These are phyloP conservation scores for Festucalex cinctus DNA, from an alignment of 2,113 vertebrate genomes.

Conservation along the genomic window DNA sequence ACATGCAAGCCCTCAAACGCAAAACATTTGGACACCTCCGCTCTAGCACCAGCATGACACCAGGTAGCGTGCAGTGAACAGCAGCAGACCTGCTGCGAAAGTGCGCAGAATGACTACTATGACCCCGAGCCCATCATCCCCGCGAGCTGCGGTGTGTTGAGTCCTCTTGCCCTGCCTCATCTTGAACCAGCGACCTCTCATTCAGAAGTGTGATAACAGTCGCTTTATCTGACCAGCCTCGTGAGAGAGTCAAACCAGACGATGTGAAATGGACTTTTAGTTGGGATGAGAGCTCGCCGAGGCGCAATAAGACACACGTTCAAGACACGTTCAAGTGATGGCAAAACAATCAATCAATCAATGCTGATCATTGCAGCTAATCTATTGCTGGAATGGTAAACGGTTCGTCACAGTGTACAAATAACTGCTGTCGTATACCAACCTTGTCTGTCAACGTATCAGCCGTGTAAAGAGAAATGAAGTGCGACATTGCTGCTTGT, in stretches of 20 bases:
- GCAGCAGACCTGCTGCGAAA: slow-evolving; percentile 21
- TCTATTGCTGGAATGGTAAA: slow-evolving; percentile 47
- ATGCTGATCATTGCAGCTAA: slow-evolving; percentile 46
- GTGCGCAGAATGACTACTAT: slow-evolving; percentile 34
- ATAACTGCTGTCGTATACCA: slow-evolving; percentile 12
- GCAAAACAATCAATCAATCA: slow-evolving; percentile 52
- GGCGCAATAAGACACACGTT: slow-evolving; percentile 25
- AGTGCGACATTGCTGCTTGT: background rate
- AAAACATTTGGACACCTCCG: background rate
- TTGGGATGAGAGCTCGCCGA: slow-evolving; percentile 23
- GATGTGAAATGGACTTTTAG: slow-evolving; percentile 19
- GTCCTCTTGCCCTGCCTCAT: slow-evolving; percentile 3
- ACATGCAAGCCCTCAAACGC: too few relatives aligned
- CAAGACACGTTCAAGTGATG: slow-evolving; percentile 27
- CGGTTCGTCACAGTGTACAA: slow-evolving; percentile 27
- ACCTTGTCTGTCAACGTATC: background rate
- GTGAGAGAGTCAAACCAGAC: slow-evolving; percentile 14
- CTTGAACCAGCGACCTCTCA: slow-evolving; percentile 23
- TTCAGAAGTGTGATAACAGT: slow-evolving; percentile 1
- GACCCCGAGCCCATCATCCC: slow-evolving; percentile 23
- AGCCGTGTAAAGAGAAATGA: slow-evolving; percentile 14
- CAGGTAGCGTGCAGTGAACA: background rate
- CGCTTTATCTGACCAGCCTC: slow-evolving; percentile 18
- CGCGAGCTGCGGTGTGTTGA: slow-evolving; percentile 15
- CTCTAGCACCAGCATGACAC: background rate